phyloP scores from a whole-genome alignment of 2,113 vertebrate genomes.

The Bubo blakistoni region DNA sequence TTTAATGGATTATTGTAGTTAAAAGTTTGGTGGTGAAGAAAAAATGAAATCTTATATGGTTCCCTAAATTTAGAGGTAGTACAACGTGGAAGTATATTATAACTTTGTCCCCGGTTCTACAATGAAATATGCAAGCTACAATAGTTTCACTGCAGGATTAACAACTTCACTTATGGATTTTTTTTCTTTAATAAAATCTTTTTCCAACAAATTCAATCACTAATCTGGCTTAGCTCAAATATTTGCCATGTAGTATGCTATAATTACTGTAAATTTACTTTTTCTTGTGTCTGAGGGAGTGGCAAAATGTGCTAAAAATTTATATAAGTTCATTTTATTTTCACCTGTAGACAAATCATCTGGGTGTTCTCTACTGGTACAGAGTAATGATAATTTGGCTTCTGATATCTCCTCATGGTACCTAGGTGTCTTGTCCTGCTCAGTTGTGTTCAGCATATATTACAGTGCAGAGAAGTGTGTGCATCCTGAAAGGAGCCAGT shows the following conservation, averaged over 20 bases:
- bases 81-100: background rate
- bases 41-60: background rate
- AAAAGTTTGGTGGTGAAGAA: background rate
- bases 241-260: background rate
- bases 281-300: background rate
- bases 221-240: background rate
- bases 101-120: background rate
- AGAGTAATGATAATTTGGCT: background rate
- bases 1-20: background rate
- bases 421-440: background rate
- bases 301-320: background rate
- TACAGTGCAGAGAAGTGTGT: background rate
- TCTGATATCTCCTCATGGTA: background rate
- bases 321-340: background rate
- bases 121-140: background rate
- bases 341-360: background rate
- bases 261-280: background rate
- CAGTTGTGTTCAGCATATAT: background rate
- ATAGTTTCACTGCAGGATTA: background rate
- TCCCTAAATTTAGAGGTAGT: background rate
- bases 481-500: background rate
- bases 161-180: background rate
- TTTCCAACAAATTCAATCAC: background rate
- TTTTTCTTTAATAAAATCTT: background rate
- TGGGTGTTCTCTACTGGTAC: background rate